These are phyloP conservation scores for Dolichoris vasculosae DNA, from an alignment of 1,140 invertebrate genomes.

Conservation along the genomic window DNA sequence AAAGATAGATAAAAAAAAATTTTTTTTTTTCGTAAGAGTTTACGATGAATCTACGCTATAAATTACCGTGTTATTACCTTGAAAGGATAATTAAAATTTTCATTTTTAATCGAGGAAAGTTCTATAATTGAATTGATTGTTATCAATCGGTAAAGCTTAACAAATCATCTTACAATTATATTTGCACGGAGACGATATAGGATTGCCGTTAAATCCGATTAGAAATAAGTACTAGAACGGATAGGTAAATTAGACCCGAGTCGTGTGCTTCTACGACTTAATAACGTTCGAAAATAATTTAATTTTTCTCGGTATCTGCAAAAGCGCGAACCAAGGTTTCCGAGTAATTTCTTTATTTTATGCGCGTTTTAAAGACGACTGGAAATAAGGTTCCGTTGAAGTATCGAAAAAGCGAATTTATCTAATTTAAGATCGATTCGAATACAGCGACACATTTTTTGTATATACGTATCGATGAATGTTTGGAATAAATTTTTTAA, in stretches of 20 bases:
- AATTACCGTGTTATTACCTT: background rate
- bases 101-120: background rate
- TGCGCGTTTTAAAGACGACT: no score
- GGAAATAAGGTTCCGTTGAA: no score
- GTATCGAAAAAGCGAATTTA: background rate
- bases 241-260: background rate
- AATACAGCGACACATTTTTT: background rate
- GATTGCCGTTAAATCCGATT: background rate
- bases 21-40: background rate
- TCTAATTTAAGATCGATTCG: background rate
- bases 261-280: background rate
- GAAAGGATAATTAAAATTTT: background rate
- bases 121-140: slow-evolving; percentile 18
- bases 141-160: background rate
- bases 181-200: background rate
- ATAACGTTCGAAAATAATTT: no score
- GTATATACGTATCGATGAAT: no score
- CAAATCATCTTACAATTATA: background rate
- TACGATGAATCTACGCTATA: background rate
- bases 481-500: background rate
- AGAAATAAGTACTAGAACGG: background rate
- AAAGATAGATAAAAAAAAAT: background rate
- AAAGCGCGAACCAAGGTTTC: no score
- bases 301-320: no score
- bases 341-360: no score